Percentiles rank a stretch among this genome's conserved stretches.
Conservation (phyloP, 2,888 invertebrate species). For the Sarcophaga rosellei region DNA sequence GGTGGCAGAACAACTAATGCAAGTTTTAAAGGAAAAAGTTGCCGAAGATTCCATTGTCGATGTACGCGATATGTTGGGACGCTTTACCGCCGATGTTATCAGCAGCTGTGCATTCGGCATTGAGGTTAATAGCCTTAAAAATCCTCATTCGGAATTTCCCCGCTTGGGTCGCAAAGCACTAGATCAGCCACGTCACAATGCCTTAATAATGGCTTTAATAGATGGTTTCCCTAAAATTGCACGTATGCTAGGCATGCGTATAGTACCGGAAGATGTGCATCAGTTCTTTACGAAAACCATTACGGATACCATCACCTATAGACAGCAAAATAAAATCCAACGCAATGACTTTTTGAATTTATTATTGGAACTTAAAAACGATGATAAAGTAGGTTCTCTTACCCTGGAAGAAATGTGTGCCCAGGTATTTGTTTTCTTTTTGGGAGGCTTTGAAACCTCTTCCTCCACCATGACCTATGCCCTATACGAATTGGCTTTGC, state of each 20-base stretch:
- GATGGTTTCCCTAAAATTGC: constrained; percentile 44
- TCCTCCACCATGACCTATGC: constrained; percentile 81
- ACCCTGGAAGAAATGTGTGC: constrained; percentile 82
- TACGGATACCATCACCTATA: constrained; percentile 76
- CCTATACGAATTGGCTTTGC: constrained; percentile 82
- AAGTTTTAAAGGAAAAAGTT: constrained; percentile 49
- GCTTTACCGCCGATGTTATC: constrained; percentile 78
- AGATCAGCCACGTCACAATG: constrained; percentile 47
- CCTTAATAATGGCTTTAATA: constrained; percentile 1
- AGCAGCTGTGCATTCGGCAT: constrained; percentile 81
- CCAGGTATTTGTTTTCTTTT: constrained; percentile 83
- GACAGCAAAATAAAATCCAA: constrained; percentile 76
- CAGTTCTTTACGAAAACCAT: constrained; percentile 77
- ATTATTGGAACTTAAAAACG: constrained; percentile 79
- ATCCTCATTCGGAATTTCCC: constrained; percentile 81
- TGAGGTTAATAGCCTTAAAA: constrained; percentile 78
- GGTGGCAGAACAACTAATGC: constrained; percentile 64
- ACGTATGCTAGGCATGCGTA: constrained; percentile 60
- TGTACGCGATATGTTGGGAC: constrained; percentile 72
- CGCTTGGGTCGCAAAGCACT: constrained; percentile 69
- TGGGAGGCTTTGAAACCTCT: constrained; percentile 83
- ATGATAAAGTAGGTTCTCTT: constrained; percentile 69
- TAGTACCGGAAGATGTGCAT: constrained; percentile 67
- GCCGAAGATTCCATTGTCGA: constrained; percentile 71
- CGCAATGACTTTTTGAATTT: constrained; percentile 82